Evolutionary conservation across 2,888 invertebrate species (phyloP).

Genomic region (Dorcus parallelipipedus): DNA sequence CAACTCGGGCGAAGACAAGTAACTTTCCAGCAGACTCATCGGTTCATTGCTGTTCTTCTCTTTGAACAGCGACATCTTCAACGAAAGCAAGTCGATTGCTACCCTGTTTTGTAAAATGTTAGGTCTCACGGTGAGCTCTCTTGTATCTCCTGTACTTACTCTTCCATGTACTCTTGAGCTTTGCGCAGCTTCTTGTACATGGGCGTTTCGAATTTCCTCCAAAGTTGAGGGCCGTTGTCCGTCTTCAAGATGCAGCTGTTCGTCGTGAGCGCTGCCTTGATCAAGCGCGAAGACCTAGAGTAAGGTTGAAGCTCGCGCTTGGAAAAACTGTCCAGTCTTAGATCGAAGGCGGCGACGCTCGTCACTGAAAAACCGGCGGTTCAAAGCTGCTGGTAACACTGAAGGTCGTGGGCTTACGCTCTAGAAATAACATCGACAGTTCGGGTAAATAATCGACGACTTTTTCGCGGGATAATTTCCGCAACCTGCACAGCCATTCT

Average conservation of each 20-base stretch:
- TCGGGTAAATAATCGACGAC: slow-evolving; percentile 64
- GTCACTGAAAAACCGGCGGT: slow-evolving; percentile 59
- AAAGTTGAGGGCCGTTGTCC: slow-evolving; percentile 67
- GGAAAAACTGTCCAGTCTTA: slow-evolving; percentile 66
- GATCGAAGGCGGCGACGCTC: slow-evolving; percentile 68
- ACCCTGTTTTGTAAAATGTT: slow-evolving; percentile 48
- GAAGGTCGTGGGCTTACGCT: slow-evolving; percentile 57
- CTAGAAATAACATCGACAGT: slow-evolving; percentile 71
- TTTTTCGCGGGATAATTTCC: slow-evolving; percentile 38
- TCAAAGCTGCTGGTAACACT: neutral
- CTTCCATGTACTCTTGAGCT: slow-evolving; percentile 71
- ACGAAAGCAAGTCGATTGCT: slow-evolving; percentile 61
- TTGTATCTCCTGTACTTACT: slow-evolving; percentile 41
- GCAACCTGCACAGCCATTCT: slow-evolving; percentile 61
- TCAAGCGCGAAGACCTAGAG: slow-evolving; percentile 66
- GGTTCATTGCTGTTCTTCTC: slow-evolving; percentile 32
- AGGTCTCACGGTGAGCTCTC: neutral
- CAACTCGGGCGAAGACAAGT: slow-evolving; percentile 65
- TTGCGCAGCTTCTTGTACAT: slow-evolving; percentile 64
- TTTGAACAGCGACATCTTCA: slow-evolving; percentile 54
- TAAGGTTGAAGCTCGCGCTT: slow-evolving; percentile 54
- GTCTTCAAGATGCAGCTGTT: slow-evolving; percentile 68
- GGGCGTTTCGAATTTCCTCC: slow-evolving; percentile 71
- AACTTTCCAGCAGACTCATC: slow-evolving; percentile 58
- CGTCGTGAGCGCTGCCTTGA: slow-evolving; percentile 68